Percentiles rank a stretch among this genome's conserved stretches.
phyloP scores from a whole-genome alignment of 2,113 vertebrate species.

The Catharus minimus region DNA sequence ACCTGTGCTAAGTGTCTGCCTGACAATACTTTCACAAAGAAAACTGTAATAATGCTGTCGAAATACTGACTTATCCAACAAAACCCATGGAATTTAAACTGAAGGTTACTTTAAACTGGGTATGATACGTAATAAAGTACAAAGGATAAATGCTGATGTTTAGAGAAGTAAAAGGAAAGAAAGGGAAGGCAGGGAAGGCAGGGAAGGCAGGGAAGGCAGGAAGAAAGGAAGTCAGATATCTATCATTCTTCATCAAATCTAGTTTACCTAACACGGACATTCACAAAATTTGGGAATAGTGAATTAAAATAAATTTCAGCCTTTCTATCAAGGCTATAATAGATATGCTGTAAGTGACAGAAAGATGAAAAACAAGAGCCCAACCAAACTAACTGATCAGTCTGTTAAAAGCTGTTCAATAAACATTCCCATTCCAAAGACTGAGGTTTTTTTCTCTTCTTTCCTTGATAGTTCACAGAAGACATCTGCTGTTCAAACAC shows the following conservation, averaged over 20 bases:
- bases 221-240: accelerated
- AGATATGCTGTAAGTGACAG: neutral
- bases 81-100: constrained; percentile 21
- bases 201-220: neutral
- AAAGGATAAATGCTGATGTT: neutral
- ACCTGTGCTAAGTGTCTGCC: constrained; percentile 30
- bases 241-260: neutral
- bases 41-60: constrained; percentile 21
- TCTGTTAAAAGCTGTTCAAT: neutral
- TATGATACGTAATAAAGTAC: neutral
- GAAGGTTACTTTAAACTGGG: neutral
- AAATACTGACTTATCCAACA: constrained; percentile 43
- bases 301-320: neutral
- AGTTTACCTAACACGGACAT: neutral
- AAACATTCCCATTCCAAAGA: neutral
- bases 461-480: neutral
- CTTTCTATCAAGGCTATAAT: neutral
- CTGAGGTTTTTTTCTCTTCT: neutral
- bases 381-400: neutral
- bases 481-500: neutral
- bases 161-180: neutral
- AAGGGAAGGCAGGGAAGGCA: neutral
- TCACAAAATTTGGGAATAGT: neutral
- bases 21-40: constrained; percentile 54
- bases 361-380: neutral